These are phyloP conservation scores for Chrysolina haemoptera DNA, from an alignment of 2,888 invertebrate species.

Conservation along the genomic window DNA sequence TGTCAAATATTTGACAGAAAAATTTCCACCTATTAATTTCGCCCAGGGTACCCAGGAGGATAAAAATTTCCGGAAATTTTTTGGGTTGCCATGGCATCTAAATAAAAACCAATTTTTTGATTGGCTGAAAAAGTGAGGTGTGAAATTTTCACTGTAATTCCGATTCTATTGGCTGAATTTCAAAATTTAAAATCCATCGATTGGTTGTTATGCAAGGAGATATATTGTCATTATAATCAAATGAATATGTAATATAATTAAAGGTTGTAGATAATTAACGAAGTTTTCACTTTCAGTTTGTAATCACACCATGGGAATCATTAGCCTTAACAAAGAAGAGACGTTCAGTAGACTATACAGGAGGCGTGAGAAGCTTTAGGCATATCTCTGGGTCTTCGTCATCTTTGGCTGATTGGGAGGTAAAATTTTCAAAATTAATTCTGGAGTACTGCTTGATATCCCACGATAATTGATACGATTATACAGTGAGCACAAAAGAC, in stretches of 20 bases:
- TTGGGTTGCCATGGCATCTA: no score
- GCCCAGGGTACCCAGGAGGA: no score
- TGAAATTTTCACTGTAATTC: no score
- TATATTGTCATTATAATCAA: no score
- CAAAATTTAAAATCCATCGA: no score
- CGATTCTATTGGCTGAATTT: no score
- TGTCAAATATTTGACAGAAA: no score
- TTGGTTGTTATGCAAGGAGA: no score
- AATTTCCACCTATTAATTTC: no score
- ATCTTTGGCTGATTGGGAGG: constrained; percentile 73
- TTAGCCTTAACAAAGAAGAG: constrained; percentile 51
- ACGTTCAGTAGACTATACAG: constrained; percentile 33
- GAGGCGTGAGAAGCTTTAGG: constrained; percentile 51
- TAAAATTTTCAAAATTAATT: constrained; percentile 51
- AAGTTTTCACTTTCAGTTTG: constrained; percentile 49
- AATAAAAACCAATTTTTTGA: no score
- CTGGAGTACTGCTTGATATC: neutral
- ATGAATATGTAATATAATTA: neutral
- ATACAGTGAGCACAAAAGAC: neutral
- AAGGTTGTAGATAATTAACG: constrained; percentile 11
- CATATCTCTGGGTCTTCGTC: constrained; percentile 43
- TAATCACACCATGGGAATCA: constrained; percentile 50
- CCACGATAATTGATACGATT: neutral
- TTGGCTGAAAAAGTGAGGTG: no score
- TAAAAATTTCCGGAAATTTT: no score